These are phyloP conservation scores for Neosalanx taihuensis DNA, from an alignment of 2,797 vertebrate genomes.

Conservation along the genomic window DNA sequence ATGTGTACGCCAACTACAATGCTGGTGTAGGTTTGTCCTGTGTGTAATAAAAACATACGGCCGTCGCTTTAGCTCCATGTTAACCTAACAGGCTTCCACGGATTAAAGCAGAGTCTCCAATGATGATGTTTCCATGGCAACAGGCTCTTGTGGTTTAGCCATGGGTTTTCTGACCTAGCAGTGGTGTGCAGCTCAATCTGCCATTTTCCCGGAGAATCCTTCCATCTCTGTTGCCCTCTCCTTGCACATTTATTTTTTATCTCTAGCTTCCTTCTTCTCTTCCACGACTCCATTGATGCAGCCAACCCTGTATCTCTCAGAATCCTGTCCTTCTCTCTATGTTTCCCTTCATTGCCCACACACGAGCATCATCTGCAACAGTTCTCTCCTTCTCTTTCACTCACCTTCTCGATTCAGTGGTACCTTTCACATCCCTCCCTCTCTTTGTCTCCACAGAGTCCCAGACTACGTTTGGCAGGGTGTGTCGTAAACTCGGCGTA, in stretches of 20 bases:
- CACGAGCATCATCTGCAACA: not conserved
- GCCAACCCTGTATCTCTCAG: no score
- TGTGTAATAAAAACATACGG: constrained; percentile 8
- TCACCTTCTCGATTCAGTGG: constrained; percentile 23
- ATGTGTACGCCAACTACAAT: constrained; percentile 49
- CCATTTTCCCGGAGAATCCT: constrained; percentile 52
- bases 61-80: constrained; percentile 61
- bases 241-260: constrained; percentile 8
- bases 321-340: constrained; percentile 36
- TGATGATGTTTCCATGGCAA: constrained; percentile 82
- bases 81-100: constrained; percentile 73
- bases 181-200: constrained; percentile 70
- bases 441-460: constrained; percentile 22
- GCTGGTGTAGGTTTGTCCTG: constrained; percentile 40
- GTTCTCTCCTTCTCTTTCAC: not conserved
- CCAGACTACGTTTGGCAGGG: constrained; percentile 38
- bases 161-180: constrained; percentile 70
- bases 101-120: constrained; percentile 73
- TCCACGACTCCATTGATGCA: no score
- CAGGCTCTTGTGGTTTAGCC: constrained; percentile 64
- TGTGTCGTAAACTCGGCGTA: constrained; percentile 42
- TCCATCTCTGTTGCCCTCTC: constrained; percentile 34
- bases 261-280: no score
- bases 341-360: constrained; percentile 9
- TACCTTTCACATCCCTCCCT: constrained; percentile 34